phyloP scores from a whole-genome alignment of 2,113 vertebrate genomes.

The Plecturocebus donacophilus region DNA sequence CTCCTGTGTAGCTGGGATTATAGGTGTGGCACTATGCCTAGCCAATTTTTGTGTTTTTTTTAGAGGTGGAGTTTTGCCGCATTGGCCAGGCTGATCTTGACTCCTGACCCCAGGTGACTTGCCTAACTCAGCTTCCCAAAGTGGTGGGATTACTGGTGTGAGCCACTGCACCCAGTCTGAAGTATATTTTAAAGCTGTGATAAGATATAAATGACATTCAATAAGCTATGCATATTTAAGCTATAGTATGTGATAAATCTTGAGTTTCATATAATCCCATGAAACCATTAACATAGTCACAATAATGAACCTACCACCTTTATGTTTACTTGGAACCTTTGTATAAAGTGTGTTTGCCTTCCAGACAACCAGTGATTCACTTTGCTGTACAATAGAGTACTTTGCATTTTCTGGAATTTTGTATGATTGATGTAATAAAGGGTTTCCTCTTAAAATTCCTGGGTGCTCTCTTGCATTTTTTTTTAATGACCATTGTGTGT shows the following conservation, averaged over 20 bases:
- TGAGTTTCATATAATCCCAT: not conserved
- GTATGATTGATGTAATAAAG: not conserved
- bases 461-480: not conserved
- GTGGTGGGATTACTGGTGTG: no score
- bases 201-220: not conserved
- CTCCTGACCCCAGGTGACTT: no score
- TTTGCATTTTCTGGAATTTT: not conserved
- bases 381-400: not conserved
- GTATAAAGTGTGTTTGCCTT: not conserved
- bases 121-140: no score
- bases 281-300: not conserved
- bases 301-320: not conserved
- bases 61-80: no score
- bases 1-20: no score
- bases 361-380: not conserved
- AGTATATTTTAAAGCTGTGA: not conserved
- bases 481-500: not conserved
- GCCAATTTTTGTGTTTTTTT: no score
- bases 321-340: not conserved
- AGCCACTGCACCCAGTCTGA: no score
- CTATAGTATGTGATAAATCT: not conserved
- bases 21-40: no score
- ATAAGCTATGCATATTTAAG: not conserved
- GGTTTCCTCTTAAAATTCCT: not conserved
- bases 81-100: no score